A percentile compares a stretch with the other conserved stretches of the same genome.
Conservation (phyloP, 2,888 invertebrate genomes). For the Amphipoea oculea region DNA sequence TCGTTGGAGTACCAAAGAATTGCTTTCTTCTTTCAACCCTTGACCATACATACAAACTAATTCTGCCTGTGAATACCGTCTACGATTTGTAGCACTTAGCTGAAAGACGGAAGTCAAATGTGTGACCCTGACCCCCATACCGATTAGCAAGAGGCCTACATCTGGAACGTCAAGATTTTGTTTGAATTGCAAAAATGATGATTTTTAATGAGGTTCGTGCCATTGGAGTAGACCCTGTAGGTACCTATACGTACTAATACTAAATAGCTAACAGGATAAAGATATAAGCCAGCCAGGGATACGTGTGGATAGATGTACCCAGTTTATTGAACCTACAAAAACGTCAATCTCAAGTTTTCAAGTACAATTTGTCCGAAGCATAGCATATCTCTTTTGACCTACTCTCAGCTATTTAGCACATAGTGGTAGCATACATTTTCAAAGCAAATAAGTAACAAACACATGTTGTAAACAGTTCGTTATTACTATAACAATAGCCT, state of each 20-base stretch:
- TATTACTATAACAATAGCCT: conserved; percentile 43
- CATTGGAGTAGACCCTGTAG: background rate
- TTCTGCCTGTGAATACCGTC: background rate
- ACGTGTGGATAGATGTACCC: background rate
- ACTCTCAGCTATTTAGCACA: conserved; percentile 51
- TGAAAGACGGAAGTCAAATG: background rate
- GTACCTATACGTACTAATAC: background rate
- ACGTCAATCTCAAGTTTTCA: background rate
- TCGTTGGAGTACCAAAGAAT: background rate
- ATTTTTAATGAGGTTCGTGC: background rate
- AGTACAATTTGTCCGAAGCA: conserved; percentile 10
- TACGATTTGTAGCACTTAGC: background rate
- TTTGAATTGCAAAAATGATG: background rate
- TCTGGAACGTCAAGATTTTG: conserved; percentile 2
- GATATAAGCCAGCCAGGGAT: too few species aligned
- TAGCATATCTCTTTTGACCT: conserved; percentile 59
- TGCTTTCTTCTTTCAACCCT: too few species aligned
- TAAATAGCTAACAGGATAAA: background rate
- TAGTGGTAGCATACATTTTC: conserved; percentile 39
- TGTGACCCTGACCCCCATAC: too few species aligned
- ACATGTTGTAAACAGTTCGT: conserved; percentile 35
- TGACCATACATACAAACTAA: background rate
- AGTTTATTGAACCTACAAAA: background rate
- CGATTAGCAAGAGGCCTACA: background rate
- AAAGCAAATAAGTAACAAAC: conserved; percentile 52